These are phyloP conservation scores for Ethmia dodecea DNA, from an alignment of 2,888 invertebrate genomes.

Conservation along the genomic window DNA sequence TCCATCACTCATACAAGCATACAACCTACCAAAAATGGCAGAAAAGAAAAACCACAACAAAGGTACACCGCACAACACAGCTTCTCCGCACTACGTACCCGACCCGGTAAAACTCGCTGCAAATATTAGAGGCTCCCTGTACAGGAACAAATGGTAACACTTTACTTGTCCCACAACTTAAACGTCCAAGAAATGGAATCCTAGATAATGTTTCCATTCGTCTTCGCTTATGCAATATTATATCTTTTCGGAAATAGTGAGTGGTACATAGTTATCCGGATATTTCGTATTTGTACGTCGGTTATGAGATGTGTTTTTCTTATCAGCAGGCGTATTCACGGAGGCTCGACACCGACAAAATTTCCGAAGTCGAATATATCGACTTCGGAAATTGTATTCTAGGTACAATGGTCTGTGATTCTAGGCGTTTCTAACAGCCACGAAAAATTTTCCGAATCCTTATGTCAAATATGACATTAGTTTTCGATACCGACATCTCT, in stretches of 20 bases:
- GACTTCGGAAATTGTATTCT: not conserved
- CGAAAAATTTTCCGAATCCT: no score
- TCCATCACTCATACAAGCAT: conserved; percentile 66
- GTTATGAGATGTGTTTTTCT: not conserved
- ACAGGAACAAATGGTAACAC: conserved; percentile 64
- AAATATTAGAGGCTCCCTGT: conserved; percentile 63
- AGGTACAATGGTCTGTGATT: not conserved
- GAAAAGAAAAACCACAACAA: conserved; percentile 62
- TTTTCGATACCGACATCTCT: no score
- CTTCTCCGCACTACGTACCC: conserved; percentile 68
- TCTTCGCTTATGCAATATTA: conserved; percentile 55
- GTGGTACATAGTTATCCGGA: conserved; percentile 7
- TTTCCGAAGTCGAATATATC: not conserved
- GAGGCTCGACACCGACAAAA: not conserved
- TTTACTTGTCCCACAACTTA: conserved; percentile 66
- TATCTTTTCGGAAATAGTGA: conserved; percentile 40
- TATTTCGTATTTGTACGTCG: not conserved
- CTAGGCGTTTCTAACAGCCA: not conserved
- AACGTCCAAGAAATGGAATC: conserved; percentile 54
- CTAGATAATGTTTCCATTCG: conserved; percentile 59
- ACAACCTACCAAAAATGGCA: conserved; percentile 49
- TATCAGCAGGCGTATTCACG: not conserved
- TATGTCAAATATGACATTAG: no score
- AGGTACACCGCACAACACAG: conserved; percentile 37
- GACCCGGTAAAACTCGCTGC: conserved; percentile 48